Base-by-base conservation (phyloP, 2,797 vertebrate genomes). In the Platyrinchus mystaceus region DNA sequence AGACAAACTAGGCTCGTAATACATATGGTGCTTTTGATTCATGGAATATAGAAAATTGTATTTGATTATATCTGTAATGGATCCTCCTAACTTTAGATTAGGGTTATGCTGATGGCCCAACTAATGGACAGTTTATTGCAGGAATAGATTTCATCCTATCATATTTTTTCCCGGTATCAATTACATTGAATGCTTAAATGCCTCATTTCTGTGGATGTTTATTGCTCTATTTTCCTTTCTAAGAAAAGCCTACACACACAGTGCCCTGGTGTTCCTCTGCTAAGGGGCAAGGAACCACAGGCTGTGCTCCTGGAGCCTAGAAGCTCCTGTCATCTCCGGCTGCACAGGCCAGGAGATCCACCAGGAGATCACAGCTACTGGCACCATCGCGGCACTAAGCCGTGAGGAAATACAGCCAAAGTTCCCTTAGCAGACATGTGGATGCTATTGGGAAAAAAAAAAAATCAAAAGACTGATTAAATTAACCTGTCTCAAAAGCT, bases 141-240 rank as follows among this genome's bases (percentile, higher is more conserved):
- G 89, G 80, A 92, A 83, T 87, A 92, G 92, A 95, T 96, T 97
- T 90, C 91, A 89, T 92, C 78, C 83, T 27, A 92, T 95, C 94
- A 39, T 87, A 74, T 95, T 96, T 96, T 94, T 95, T 89, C 91
- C 89, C 53, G 78, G 64, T 89, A 97, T 97, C 97, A 97, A 97
- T 97, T 97, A 97, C 92, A 95, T 84, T 89, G 89, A 96, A 97
- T 95, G 91, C 69, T 96, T 97, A 96, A 97, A 96, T 87, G 77
- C 89, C 84, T 85, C 79, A 96, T 97, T 97, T 96, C 94, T 95
- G 90, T 88, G 78, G 91, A 93, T 96, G 97, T 97, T 96, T 97
- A 97, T 96, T 95, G 95, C 92, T 94, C 94, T 68, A 80, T 96
- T 97, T 96, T 96, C 95, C 92, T 95, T 92, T 74, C 86, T 76